Conservation (phyloP, 2,113 vertebrate species). For the Eulemur macaco region DNA sequence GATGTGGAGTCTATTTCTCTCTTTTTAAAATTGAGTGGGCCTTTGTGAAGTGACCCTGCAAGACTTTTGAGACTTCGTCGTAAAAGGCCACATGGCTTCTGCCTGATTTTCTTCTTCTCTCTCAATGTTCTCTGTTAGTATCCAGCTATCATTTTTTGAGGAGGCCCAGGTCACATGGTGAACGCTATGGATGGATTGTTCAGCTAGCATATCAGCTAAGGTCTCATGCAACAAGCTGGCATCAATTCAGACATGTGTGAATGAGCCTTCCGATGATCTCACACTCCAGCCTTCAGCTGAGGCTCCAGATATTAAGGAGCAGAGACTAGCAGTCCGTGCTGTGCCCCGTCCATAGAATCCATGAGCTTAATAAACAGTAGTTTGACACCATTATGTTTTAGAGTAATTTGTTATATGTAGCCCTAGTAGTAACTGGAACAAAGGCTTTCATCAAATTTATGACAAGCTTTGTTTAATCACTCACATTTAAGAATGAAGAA, state of each 20-base stretch:
- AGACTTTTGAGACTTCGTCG: background rate
- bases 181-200: background rate
- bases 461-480: background rate
- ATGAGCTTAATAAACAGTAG: background rate
- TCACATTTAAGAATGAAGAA: slow-evolving; percentile 25
- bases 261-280: background rate
- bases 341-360: background rate
- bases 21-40: background rate
- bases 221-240: background rate
- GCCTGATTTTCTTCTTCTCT: background rate
- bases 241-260: background rate
- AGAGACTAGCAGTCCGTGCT: background rate
- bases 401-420: background rate
- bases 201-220: background rate
- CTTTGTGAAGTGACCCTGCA: background rate
- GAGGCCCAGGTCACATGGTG: background rate
- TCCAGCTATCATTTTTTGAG: background rate
- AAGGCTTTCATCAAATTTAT: background rate
- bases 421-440: background rate
- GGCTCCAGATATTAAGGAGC: background rate
- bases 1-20: background rate
- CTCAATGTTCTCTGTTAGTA: background rate
- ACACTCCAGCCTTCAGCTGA: background rate
- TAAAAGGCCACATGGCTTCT: background rate
- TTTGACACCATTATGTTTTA: background rate